phyloP scores from a whole-genome alignment of 2,888 invertebrate species.

The Agriopis marginaria region DNA sequence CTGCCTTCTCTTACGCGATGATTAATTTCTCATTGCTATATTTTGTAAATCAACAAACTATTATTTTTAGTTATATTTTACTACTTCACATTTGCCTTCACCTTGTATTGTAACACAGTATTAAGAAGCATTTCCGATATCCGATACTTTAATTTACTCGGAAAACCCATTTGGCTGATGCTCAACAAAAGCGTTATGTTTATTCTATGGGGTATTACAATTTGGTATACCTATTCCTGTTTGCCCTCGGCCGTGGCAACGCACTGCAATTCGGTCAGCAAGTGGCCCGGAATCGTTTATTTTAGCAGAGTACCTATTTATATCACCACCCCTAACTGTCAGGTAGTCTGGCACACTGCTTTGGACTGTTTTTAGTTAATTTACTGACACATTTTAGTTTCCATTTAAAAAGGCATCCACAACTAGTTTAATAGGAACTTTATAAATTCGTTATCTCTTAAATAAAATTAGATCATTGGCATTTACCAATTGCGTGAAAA shows the following conservation, averaged over 20 bases:
- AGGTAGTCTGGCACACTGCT: slow-evolving; percentile 50
- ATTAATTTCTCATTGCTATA: no score
- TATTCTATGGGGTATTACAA: slow-evolving; percentile 14
- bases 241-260: slow-evolving; percentile 56
- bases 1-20: no score
- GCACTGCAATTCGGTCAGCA: slow-evolving; percentile 68
- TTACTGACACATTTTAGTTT: background rate
- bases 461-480: no score
- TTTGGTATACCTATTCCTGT: slow-evolving; percentile 16
- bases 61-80: no score
- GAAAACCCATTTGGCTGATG: slow-evolving; percentile 36
- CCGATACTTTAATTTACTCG: slow-evolving; percentile 46
- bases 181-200: slow-evolving; percentile 25
- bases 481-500: no score
- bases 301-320: slow-evolving; percentile 71
- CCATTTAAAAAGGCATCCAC: background rate
- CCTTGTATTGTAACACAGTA: background rate
- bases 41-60: no score
- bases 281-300: slow-evolving; percentile 58
- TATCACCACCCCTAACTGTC: slow-evolving; percentile 62
- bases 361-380: slow-evolving; percentile 40
- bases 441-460: no score
- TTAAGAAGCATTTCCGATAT: slow-evolving; percentile 45
- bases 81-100: background rate
- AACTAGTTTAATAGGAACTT: background rate